Evolutionary conservation across 2,888 invertebrate species (phyloP).

Genomic region (Petrolisthes cinctipes): DNA sequence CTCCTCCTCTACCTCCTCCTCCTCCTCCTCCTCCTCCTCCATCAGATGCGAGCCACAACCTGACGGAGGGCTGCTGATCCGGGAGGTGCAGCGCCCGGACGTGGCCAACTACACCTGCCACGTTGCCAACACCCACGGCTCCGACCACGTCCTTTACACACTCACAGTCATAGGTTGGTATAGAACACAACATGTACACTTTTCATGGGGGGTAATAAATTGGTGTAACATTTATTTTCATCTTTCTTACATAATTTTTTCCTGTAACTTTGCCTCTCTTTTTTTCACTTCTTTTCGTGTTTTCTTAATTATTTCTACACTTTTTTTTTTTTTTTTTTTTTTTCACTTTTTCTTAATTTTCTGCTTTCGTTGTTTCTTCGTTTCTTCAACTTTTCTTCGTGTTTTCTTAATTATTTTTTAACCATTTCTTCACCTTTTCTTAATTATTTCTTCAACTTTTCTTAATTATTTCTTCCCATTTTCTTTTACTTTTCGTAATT

Average conservation of each 20-base stretch:
- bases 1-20: not conserved
- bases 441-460: no score
- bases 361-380: not conserved
- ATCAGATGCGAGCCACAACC: slow-evolving; percentile 59
- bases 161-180: slow-evolving; percentile 61
- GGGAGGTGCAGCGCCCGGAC: slow-evolving; percentile 49
- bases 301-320: not conserved
- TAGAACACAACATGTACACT: not conserved
- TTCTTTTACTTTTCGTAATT: not conserved
- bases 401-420: not conserved
- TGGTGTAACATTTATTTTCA: no score
- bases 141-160: slow-evolving; percentile 58
- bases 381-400: not conserved
- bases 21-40: not conserved
- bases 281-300: not conserved
- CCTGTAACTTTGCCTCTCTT: no score
- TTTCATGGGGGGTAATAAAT: no score
- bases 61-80: slow-evolving; percentile 55
- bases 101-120: slow-evolving; percentile 62
- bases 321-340: not conserved
- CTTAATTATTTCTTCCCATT: not conserved
- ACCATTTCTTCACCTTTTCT: not conserved
- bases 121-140: slow-evolving; percentile 55
- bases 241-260: no score
- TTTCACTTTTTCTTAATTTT: not conserved